phyloP scores from a whole-genome alignment of 2,113 vertebrate species.

The western clawed frog (Xenopus tropicalis) region DNA sequence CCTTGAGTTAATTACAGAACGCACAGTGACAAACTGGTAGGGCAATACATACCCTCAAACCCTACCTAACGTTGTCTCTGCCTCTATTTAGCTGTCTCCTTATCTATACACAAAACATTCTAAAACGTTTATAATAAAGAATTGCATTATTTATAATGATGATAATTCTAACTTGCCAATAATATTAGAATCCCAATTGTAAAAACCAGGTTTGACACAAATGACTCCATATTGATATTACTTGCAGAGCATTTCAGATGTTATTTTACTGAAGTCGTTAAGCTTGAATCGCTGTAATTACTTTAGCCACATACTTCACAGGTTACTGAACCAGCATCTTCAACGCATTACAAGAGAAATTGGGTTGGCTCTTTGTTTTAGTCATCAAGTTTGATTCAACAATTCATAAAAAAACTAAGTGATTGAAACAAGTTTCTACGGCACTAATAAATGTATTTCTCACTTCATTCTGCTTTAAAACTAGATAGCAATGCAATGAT shows the following conservation, averaged over 20 bases:
- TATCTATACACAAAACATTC: background rate
- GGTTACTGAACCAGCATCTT: conserved; percentile 32
- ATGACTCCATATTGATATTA: conserved; percentile 33
- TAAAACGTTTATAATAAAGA: background rate
- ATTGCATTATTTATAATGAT: conserved; percentile 3
- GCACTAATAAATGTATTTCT: conserved; percentile 17
- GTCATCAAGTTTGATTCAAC: conserved; percentile 14
- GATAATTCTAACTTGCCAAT: too few relatives aligned
- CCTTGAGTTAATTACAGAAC: too few relatives aligned
- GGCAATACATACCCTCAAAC: too few relatives aligned
- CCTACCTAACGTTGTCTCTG: too few relatives aligned
- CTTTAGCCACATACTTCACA: conserved; percentile 29
- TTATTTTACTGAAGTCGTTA: conserved; percentile 8
- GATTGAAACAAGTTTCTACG: conserved; percentile 35
- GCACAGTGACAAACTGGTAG: too few relatives aligned
- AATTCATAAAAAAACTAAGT: conserved; percentile 11
- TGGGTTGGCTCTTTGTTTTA: background rate
- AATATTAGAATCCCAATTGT: conserved; percentile 20
- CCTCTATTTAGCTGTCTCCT: too few relatives aligned
- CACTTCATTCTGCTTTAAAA: conserved; percentile 2
- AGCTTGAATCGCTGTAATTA: conserved; percentile 27
- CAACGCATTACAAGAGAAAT: background rate
- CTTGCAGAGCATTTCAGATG: background rate
- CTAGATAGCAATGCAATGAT: conserved; percentile 11
- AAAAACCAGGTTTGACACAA: conserved; percentile 27